phyloP scores from a whole-genome alignment of 1,140 invertebrate genomes.

The Sitophilus oryzae region DNA sequence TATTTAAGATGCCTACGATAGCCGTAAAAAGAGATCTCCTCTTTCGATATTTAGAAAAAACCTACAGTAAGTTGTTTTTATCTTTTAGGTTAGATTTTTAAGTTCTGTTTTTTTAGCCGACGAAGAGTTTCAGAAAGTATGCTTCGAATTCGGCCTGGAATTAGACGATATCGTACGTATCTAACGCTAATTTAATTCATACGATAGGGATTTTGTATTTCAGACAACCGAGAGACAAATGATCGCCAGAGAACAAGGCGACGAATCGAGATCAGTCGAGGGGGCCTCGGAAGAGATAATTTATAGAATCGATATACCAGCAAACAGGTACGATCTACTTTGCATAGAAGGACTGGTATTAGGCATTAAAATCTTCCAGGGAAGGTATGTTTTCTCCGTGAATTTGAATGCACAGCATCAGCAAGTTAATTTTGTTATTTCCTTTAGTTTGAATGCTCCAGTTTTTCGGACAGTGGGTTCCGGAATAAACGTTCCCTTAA shows the following conservation, averaged over 20 bases:
- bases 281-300: conserved; percentile 74
- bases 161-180: conserved; percentile 97
- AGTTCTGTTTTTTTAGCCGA: conserved; percentile 61
- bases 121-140: conserved; percentile 91
- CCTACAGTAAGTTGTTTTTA: conserved; percentile 65
- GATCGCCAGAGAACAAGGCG: conserved; percentile 81
- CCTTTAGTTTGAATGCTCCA: no score
- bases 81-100: no score
- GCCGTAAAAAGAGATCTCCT: conserved; percentile 78
- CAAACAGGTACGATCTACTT: conserved; percentile 95
- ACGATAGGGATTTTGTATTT: no score
- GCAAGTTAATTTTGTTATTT: no score
- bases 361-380: conserved; percentile 82
- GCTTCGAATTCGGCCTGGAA: conserved; percentile 96
- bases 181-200: no score
- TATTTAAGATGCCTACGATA: conserved; percentile 81
- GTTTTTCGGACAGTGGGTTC: no score
- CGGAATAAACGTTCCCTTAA: no score
- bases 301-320: conserved; percentile 96
- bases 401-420: no score
- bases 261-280: conserved; percentile 52
- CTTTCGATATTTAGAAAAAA: conserved; percentile 70
- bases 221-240: conserved; percentile 90
- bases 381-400: conserved; percentile 62
- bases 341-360: conserved; percentile 88